phyloP scores from a whole-genome alignment of 2,888 invertebrate genomes.

The Coremacera marginata region DNA sequence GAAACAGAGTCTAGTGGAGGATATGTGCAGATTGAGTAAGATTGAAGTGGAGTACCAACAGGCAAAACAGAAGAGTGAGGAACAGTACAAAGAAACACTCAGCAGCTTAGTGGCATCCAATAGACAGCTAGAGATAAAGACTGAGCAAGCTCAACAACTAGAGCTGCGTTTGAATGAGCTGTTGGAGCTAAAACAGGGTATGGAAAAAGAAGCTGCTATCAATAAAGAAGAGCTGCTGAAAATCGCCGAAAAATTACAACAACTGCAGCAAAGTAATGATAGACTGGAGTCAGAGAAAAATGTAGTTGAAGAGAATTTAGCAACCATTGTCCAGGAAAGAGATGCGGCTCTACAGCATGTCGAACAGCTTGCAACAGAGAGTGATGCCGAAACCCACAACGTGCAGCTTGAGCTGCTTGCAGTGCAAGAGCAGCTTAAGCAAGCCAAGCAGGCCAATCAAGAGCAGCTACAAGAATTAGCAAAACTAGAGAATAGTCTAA shows the following conservation, averaged over 20 bases:
- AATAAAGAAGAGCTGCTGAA: background rate
- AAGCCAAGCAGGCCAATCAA: background rate
- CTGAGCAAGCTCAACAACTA: background rate
- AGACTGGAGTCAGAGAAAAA: background rate
- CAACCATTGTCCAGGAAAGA: background rate
- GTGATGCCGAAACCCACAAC: background rate
- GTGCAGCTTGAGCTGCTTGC: background rate
- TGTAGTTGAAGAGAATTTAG: background rate
- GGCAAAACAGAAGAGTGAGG: background rate
- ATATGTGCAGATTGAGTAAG: background rate
- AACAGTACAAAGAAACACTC: background rate
- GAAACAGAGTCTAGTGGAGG: background rate
- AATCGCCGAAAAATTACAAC: too few relatives aligned
- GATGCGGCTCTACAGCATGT: too few relatives aligned
- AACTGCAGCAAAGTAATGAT: too few relatives aligned
- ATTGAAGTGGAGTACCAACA: background rate
- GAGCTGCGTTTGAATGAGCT: background rate
- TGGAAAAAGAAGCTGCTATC: background rate
- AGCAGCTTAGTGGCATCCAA: background rate
- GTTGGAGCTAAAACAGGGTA: background rate
- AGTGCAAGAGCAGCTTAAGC: background rate
- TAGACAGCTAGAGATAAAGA: background rate
- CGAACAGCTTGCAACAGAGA: too few relatives aligned
- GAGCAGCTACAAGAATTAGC: slow-evolving; percentile 12
- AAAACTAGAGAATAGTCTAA: slow-evolving; percentile 26